Evolutionary conservation across 1,140 invertebrate genomes (phyloP).

Genomic region (Chelonus insularis): DNA sequence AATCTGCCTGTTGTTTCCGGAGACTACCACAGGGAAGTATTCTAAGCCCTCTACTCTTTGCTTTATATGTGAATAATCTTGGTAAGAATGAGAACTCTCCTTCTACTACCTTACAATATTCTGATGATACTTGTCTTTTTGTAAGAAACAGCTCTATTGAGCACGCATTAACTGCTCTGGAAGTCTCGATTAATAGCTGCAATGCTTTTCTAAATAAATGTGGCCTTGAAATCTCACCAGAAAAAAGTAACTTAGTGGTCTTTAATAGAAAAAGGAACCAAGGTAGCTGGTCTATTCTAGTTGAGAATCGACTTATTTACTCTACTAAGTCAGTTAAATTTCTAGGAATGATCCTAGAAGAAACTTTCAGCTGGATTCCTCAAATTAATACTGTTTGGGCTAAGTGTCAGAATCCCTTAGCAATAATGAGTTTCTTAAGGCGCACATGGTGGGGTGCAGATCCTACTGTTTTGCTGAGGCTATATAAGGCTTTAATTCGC

Average conservation of each 20-base stretch:
- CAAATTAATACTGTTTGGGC: neutral
- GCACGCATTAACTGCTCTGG: too few relatives aligned
- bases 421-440: conserved; percentile 5
- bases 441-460: conserved; percentile 18
- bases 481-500: conserved; percentile 19
- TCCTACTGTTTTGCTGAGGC: neutral
- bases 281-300: neutral
- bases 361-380: neutral
- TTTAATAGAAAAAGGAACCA: neutral
- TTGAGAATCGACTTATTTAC: neutral
- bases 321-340: neutral
- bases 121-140: conserved; percentile 16
- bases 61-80: conserved; percentile 2
- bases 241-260: neutral
- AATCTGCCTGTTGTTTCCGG: neutral
- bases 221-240: neutral
- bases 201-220: neutral
- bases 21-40: neutral
- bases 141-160: neutral
- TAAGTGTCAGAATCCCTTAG: conserved; percentile 1
- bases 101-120: conserved; percentile 1
- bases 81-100: neutral
- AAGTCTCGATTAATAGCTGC: neutral
- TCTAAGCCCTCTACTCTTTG: neutral
- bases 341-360: neutral